Percentiles rank a stretch among this genome's conserved stretches.
Evolutionary conservation across 2,113 vertebrate species (phyloP).

Genomic region (Ammodytes dubius): DNA sequence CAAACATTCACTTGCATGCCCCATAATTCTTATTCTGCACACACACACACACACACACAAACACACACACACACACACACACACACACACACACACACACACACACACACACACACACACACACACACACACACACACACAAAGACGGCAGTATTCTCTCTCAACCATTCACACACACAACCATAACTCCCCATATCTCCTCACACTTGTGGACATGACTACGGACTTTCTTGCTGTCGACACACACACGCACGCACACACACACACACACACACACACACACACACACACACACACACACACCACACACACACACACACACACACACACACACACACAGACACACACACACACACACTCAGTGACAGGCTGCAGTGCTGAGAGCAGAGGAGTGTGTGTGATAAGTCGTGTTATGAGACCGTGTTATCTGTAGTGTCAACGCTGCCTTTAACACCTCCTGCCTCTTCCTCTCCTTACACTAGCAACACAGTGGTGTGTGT

Average conservation of each 20-base stretch:
- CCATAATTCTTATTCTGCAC: slow-evolving; percentile 57
- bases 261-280: slow-evolving; percentile 36
- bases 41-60: slow-evolving; percentile 22
- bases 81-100: slow-evolving; percentile 19
- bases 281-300: slow-evolving; percentile 13
- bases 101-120: slow-evolving; percentile 36
- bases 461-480: neutral
- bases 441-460: slow-evolving; percentile 62
- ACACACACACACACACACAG: slow-evolving; percentile 27
- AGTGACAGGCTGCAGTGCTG: slow-evolving; percentile 9
- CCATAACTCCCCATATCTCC: slow-evolving; percentile 56
- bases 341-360: slow-evolving; percentile 26
- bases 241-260: slow-evolving; percentile 32
- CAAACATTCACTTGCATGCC: slow-evolving; percentile 54
- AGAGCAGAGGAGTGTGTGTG: slow-evolving; percentile 48
- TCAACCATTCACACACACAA: slow-evolving; percentile 44
- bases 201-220: slow-evolving; percentile 57
- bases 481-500: no score
- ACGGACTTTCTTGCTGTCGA: slow-evolving; percentile 7
- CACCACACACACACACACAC: slow-evolving; percentile 36
- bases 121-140: slow-evolving; percentile 16
- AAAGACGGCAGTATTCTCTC: slow-evolving; percentile 60
- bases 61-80: slow-evolving; percentile 52
- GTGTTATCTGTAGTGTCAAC: slow-evolving; percentile 75
- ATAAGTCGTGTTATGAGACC: slow-evolving; percentile 59